phyloP scores from a whole-genome alignment of 1,140 invertebrate genomes.

The Popillia japonica region DNA sequence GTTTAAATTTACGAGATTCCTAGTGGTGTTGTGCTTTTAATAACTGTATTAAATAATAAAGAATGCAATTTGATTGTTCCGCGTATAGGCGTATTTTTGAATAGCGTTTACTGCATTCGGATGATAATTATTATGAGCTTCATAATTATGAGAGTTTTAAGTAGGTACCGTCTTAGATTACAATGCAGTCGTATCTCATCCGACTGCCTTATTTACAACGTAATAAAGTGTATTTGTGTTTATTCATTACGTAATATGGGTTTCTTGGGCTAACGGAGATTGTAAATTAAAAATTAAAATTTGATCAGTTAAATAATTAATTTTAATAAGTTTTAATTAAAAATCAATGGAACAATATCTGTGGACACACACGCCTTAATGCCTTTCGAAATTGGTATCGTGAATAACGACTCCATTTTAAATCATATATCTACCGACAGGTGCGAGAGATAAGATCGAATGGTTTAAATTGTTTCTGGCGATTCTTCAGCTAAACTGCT shows the following conservation, averaged over 20 bases:
- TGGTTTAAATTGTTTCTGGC: conserved; percentile 19
- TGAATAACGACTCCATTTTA: neutral
- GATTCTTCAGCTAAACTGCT: neutral
- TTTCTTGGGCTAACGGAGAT: neutral
- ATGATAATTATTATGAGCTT: too few relatives aligned
- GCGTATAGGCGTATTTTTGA: too few relatives aligned
- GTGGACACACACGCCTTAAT: neutral
- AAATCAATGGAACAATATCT: neutral
- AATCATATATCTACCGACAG: neutral
- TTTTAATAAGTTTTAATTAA: conserved; percentile 29
- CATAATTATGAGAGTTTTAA: too few relatives aligned
- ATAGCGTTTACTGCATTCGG: too few relatives aligned
- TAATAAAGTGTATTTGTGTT: too few relatives aligned
- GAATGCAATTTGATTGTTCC: too few relatives aligned
- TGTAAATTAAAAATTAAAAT: neutral
- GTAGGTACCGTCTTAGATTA: too few relatives aligned
- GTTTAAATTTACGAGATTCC: neutral
- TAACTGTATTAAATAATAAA: too few relatives aligned
- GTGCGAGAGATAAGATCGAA: conserved; percentile 1
- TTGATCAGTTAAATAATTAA: conserved; percentile 13
- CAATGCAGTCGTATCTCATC: too few relatives aligned
- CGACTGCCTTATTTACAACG: too few relatives aligned
- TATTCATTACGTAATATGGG: too few relatives aligned
- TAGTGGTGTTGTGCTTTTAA: too few relatives aligned
- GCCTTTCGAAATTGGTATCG: neutral